Evolutionary conservation across 2,797 vertebrate genomes (phyloP), one percentile per base, ranked within the genome.

Genomic region (Gorsachius magnificus): DNA sequence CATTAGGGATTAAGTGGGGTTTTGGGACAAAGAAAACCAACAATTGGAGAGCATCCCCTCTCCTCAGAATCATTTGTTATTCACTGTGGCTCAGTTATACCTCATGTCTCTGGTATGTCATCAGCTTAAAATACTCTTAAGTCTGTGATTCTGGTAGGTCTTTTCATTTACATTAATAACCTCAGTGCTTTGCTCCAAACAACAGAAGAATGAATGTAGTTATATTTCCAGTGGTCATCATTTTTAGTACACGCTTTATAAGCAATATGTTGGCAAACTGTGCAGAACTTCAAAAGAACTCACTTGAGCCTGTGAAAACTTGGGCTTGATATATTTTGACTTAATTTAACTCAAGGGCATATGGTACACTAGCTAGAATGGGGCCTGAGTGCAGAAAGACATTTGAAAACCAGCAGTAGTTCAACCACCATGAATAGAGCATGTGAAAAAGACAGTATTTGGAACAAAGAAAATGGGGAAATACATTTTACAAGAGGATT

Each of bases 351-450:
- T 84, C 87, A 79, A 46, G 43, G 78, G 65, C 66, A 36, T 79
- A 82, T 24, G 53, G 78, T 71, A 79, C 66, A 51, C 91, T 82
- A 84, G 22, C 57, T 85, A 58, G 82, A 85, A 87, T 12, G 21
- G 74, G 78, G 24, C 70, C 68, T 85, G 61, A 22, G 75, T 82
- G 88, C 53, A 85, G 41, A 82, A 87, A 87, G 58, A 29, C 26
- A 72, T 91, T 91, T 96, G 54, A 56, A 91, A 89, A 91, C 36
- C 88, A 82, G 75, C 74, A 84, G 70, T 53, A 25, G 69, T 65
- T 82, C 70, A 58, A 79, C 87, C 85, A 74, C 83, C 61, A 71
- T 58, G 57, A 82, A 71, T 89, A 74, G 72, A 46, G 75, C 29
- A 36, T 82, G 54, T 91, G 57, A 72, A 91, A 91, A 87, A 85